Conservation (phyloP, 1,140 invertebrate species). For the Conus ventricosus region DNA sequence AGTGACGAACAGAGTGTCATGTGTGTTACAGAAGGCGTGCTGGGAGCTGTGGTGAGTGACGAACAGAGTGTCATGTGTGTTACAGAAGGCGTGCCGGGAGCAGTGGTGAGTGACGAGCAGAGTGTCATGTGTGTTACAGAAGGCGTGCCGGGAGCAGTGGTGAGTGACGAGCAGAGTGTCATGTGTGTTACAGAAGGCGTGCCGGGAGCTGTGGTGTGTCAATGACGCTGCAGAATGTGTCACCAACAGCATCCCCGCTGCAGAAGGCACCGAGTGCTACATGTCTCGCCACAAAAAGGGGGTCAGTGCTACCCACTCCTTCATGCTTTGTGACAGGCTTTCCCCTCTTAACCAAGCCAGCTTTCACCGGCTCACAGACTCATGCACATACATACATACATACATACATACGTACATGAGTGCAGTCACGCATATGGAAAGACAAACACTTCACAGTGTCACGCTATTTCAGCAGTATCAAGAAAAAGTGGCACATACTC, state of each 20-base stretch:
- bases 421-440: no score
- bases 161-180: neutral
- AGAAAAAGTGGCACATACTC: no score
- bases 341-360: neutral
- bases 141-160: neutral
- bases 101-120: constrained; percentile 85
- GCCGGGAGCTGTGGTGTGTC: constrained; percentile 89
- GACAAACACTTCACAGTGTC: no score
- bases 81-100: constrained; percentile 83
- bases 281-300: constrained; percentile 53
- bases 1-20: neutral
- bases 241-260: constrained; percentile 91
- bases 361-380: no score
- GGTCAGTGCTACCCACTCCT: constrained; percentile 45
- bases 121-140: constrained; percentile 78
- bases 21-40: constrained; percentile 80
- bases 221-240: constrained; percentile 81
- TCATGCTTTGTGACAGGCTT: neutral
- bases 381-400: no score
- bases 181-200: constrained; percentile 78
- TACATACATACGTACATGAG: no score
- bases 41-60: constrained; percentile 85
- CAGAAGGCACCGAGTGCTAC: constrained; percentile 84
- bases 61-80: neutral
- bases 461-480: no score